phyloP scores from a whole-genome alignment of 2,888 invertebrate genomes.

The Theretra japonica region DNA sequence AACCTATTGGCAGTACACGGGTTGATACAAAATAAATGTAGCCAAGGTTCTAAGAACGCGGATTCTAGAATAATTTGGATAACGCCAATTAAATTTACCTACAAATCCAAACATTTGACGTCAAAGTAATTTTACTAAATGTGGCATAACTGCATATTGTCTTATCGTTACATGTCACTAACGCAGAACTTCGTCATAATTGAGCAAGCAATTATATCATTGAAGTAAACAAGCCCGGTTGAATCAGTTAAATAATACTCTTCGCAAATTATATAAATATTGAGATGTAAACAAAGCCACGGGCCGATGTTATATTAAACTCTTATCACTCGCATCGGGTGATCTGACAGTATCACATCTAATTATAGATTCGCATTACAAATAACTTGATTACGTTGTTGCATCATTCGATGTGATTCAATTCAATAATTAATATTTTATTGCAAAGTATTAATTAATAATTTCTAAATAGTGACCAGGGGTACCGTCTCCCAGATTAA shows the following conservation, averaged over 20 bases:
- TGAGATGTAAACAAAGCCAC: constrained; percentile 3
- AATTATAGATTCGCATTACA: background rate
- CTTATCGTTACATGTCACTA: background rate
- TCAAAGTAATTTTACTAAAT: too few relatives aligned
- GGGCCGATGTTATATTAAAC: background rate
- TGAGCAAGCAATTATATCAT: background rate
- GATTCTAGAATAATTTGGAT: too few relatives aligned
- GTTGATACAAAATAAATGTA: too few relatives aligned
- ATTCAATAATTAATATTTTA: too few relatives aligned
- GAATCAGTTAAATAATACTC: background rate
- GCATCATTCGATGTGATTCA: too few relatives aligned
- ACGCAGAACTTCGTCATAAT: constrained; percentile 3
- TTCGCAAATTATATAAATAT: background rate
- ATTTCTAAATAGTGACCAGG: too few relatives aligned
- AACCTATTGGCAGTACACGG: too few relatives aligned
- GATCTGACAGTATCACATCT: background rate
- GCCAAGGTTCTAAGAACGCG: too few relatives aligned
- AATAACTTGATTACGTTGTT: background rate
- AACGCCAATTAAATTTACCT: too few relatives aligned
- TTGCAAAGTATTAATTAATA: too few relatives aligned
- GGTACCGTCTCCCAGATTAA: background rate
- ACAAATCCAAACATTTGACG: too few relatives aligned
- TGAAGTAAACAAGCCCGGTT: background rate
- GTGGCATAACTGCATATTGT: background rate
- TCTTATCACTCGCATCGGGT: constrained; percentile 1